phyloP scores from a whole-genome alignment of 1,140 invertebrate genomes.

The Pteromalus puparum region DNA sequence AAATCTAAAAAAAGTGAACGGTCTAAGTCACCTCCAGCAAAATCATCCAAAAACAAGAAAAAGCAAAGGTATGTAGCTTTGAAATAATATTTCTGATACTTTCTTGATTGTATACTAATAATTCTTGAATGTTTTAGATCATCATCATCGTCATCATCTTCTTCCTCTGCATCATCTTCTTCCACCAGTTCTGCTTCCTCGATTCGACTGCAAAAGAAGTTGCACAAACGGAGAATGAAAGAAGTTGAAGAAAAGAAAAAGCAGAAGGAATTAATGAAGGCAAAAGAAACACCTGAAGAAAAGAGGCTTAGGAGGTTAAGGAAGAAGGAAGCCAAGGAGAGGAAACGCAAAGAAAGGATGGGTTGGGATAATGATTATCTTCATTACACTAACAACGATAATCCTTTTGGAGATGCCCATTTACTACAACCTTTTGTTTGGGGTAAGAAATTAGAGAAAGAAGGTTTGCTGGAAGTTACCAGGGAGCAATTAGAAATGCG shows the following conservation, averaged over 20 bases:
- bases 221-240: conserved; percentile 83
- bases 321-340: conserved; percentile 95
- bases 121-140: conserved; percentile 26
- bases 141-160: conserved; percentile 58
- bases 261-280: conserved; percentile 90
- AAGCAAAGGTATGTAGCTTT: conserved; percentile 55
- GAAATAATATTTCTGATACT: conserved; percentile 17
- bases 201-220: conserved; percentile 81
- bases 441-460: conserved; percentile 97
- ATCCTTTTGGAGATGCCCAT: conserved; percentile 98
- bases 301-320: conserved; percentile 89
- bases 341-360: conserved; percentile 91
- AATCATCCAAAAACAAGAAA: conserved; percentile 62
- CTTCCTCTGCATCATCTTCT: conserved; percentile 56
- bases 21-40: no score
- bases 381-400: conserved; percentile 98
- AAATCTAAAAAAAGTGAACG: no score
- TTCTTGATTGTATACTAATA: conserved; percentile 21
- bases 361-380: conserved; percentile 97
- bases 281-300: conserved; percentile 96
- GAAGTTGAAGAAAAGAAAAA: conserved; percentile 81
- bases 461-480: conserved; percentile 89
- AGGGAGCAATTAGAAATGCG: conserved; percentile 90
- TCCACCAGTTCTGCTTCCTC: conserved; percentile 74
- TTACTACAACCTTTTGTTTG: conserved; percentile 96